Evolutionary conservation across 2,113 vertebrate species (phyloP).

Genomic region (Gallinago media): DNA sequence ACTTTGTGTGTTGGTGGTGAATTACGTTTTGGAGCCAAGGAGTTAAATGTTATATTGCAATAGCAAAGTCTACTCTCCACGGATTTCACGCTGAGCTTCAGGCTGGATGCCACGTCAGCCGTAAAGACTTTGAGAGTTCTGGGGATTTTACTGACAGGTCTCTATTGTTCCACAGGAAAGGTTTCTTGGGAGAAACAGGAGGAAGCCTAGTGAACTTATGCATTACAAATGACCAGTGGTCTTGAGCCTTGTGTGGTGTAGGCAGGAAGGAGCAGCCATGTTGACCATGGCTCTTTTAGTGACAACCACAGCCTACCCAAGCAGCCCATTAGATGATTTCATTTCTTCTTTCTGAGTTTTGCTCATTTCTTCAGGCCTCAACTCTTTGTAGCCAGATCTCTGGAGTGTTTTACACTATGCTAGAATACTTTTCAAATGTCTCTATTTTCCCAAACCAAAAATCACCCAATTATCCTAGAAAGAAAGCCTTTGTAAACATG

Average conservation of each 20-base stretch:
- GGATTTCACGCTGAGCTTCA: rapidly evolving
- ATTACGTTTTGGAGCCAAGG: not conserved
- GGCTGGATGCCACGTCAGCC: not conserved
- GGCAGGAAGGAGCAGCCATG: not conserved
- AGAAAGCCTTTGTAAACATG: not conserved
- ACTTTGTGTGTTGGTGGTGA: not conserved
- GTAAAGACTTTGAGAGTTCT: not conserved
- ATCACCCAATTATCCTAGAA: not conserved
- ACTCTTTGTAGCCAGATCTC: not conserved
- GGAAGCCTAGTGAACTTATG: not conserved
- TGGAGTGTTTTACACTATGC: not conserved
- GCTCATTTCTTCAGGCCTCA: not conserved
- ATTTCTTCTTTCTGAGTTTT: conserved; percentile 9
- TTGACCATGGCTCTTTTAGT: rapidly evolving
- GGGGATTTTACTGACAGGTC: not conserved
- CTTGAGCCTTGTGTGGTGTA: not conserved
- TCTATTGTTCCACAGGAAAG: not conserved
- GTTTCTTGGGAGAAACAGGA: not conserved
- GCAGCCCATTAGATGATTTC: not conserved
- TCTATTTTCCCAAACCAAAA: conserved; percentile 39
- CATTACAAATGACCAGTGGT: not conserved
- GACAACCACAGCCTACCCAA: not conserved
- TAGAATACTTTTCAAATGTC: conserved; percentile 56
- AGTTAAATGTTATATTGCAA: not conserved
- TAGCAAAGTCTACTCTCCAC: not conserved